Base-by-base conservation (phyloP, 2,113 vertebrate genomes). In the Chaetops frenatus region DNA sequence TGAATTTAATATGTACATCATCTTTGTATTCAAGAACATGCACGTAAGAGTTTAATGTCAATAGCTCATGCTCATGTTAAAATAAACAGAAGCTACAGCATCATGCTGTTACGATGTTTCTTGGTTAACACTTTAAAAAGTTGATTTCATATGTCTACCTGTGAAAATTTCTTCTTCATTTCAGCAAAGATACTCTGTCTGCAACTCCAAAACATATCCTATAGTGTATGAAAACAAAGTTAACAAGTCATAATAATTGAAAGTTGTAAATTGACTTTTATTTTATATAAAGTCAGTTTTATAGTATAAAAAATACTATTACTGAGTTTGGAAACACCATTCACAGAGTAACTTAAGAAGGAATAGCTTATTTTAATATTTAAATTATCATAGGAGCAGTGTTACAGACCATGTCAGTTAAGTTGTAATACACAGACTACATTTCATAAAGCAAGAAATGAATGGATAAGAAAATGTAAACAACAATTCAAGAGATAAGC, bases 151-250 rank as follows among this genome's bases (percentile, higher is more conserved):
- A 95, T 97, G 91, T 96, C 98, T 99, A 99, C 99, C 99, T 99
- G 98, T 88, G 98, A 97, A 98, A 99, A 98, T 97, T 98, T 98
- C 97, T 98, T 99, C 98, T 99, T 99, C 98, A 99, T 99, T 97
- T 99, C 99, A 98, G 99, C 98, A 99, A 99, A 99, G 98, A 99
- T 98, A 99, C 97, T 99, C 96, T 99, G 98, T 98, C 99, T 99
- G 99, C 98, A 99, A 98, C 98, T 99, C 99, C 99, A 99, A 99
- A 99, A 99, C 97, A 98, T 95, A 97, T 98, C 99, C 99, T 99
- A 98, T 86, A 95, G 97, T 62, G 97, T 25, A 97, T 92, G 97
- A 98, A 96, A 96, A 98, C 36, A 98, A 97, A 97, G 96, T 92
- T 50, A 97, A 88, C 45, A 97, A 86, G 88, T 95, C 76, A 94